Base-by-base conservation (phyloP, 2,888 invertebrate species). In the Phoronis australis region DNA sequence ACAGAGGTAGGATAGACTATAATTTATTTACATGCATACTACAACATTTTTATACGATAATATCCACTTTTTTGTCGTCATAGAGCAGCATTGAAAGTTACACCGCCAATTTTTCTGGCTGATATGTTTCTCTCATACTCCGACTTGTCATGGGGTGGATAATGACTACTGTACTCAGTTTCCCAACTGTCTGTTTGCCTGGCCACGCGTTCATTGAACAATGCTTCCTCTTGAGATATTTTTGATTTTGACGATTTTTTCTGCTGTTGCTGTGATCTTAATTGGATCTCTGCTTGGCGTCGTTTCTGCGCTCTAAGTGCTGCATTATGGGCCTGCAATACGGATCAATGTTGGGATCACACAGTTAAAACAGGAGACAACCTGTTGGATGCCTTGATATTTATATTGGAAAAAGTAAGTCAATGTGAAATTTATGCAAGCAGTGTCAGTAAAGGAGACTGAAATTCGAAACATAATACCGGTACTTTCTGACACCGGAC, bases 151-250 rank as follows among this genome's bases (percentile, higher is more conserved):
- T 62, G 61, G 18, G 55, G 55, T 5, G 64, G 60, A 37, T 54
- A 65, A 42, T 51, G 53, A 42, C 55, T 50, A 4, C 56, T 47
- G 49, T 65, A 65, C 45, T 65, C 65, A 15, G 60, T 58, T 6
- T 58, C 55, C 65, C 65, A 65, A 4, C 47, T 37, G 12, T 55
- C 56, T 4, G 62, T 59, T 48, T 61, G 61, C 23, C 60, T 40
- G 0, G 56, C 45, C 47, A 60, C 51, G 46, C 53, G 53, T 21
- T 60, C 55, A 27, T 53, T 48, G 27, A 61, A 54, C 22, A 53
- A 41, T 3, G 57, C 59, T 44, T 61, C 59, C 42, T 52, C 54
- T 21, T 57, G 52, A 27, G 15, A 37, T 35, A 25, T 37, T 42
- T 26, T 25, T 24, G 15, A 27, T 27, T 27, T 47, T 42, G 50